Evolutionary conservation across 2,113 vertebrate genomes (phyloP).

Genomic region (Catharus bicknelli): DNA sequence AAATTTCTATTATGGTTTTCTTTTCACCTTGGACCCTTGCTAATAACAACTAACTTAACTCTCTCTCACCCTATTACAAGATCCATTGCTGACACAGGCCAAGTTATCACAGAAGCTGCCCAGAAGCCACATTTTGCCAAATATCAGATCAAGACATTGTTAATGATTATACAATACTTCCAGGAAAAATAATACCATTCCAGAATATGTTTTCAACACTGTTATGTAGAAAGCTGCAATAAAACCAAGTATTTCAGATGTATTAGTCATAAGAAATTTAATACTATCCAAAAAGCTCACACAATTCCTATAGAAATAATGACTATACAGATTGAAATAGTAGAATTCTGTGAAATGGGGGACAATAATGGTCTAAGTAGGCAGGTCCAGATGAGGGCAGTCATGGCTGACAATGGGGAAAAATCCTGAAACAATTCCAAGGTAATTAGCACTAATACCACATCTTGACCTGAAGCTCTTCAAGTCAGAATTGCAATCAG

Average conservation of each 20-base stretch:
- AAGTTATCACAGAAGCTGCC: not conserved
- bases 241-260: slow-evolving; percentile 17
- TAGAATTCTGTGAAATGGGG: not conserved
- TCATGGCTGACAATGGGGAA: not conserved
- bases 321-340: not conserved
- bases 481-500: not conserved
- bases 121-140: not conserved
- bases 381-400: not conserved
- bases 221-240: not conserved
- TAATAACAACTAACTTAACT: not conserved
- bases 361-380: not conserved
- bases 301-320: slow-evolving; percentile 17
- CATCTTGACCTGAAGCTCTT: not conserved
- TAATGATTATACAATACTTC: not conserved
- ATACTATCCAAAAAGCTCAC: not conserved
- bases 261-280: slow-evolving; percentile 22
- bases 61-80: not conserved
- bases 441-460: not conserved
- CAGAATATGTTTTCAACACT: not conserved
- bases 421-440: not conserved
- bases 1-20: not conserved
- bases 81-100: not conserved
- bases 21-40: not conserved
- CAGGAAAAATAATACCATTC: not conserved
- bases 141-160: not conserved